Evolutionary conservation across 2,113 vertebrate species (phyloP).

Genomic region (Anguilla japonica): DNA sequence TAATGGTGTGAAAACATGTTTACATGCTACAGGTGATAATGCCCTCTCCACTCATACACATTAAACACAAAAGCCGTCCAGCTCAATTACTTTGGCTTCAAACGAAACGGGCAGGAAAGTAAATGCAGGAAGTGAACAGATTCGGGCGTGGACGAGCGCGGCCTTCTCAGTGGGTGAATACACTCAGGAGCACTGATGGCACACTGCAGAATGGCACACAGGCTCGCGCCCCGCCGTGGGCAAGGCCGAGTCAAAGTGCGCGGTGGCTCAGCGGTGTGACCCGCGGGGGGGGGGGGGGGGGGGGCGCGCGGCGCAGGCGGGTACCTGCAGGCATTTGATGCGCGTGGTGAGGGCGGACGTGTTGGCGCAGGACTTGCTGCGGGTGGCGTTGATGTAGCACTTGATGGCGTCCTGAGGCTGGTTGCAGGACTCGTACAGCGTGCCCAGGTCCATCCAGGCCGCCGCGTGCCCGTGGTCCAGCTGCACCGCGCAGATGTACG

Average conservation of each 20-base stretch:
- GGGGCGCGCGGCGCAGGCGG: neutral
- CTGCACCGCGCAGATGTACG: slow-evolving; percentile 98
- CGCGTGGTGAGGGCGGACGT: slow-evolving; percentile 89
- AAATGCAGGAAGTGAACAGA: neutral
- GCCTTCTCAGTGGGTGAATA: slow-evolving; percentile 15
- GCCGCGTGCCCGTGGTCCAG: slow-evolving; percentile 97
- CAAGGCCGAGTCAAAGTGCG: too few species aligned
- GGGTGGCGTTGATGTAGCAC: slow-evolving; percentile 98
- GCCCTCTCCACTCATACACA: slow-evolving; percentile 38
- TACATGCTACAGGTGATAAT: slow-evolving; percentile 48
- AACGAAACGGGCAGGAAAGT: neutral
- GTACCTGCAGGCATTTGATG: slow-evolving; percentile 99
- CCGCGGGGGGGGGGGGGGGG: too few species aligned
- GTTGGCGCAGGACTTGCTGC: slow-evolving; percentile 97
- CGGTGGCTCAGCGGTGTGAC: too few species aligned
- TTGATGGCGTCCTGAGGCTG: slow-evolving; percentile 98
- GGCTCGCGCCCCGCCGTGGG: neutral
- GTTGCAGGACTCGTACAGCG: slow-evolving; percentile 96
- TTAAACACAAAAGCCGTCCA: slow-evolving; percentile 32
- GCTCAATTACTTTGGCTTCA: neutral
- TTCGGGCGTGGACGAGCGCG: neutral
- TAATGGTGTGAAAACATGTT: slow-evolving; percentile 60
- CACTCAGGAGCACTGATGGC: neutral
- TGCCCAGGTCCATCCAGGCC: slow-evolving; percentile 99
- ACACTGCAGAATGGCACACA: neutral